phyloP scores from a whole-genome alignment of 2,888 invertebrate species.

The Byasa hedistus region DNA sequence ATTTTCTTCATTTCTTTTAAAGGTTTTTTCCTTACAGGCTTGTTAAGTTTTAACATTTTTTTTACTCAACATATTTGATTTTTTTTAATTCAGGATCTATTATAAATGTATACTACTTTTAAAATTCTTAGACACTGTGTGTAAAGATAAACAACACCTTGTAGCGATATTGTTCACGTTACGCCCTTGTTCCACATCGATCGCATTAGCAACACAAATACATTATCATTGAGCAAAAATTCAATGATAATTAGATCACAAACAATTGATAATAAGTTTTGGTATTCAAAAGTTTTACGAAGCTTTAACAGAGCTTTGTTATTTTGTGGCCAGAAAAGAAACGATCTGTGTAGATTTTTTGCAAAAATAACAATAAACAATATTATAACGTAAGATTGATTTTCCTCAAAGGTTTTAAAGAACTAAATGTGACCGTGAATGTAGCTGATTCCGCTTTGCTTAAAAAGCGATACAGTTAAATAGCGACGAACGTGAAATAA shows the following conservation, averaged over 20 bases:
- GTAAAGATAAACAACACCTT: constrained; percentile 37
- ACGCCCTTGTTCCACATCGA: constrained; percentile 55
- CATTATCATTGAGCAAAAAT: constrained; percentile 34
- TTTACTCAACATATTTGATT: neutral
- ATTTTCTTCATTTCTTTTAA: no score
- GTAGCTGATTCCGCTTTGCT: no score
- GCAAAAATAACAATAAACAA: no score
- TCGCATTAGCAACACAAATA: constrained; percentile 42
- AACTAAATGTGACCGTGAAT: no score
- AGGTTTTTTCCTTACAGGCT: no score
- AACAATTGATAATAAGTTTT: neutral
- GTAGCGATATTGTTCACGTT: constrained; percentile 33
- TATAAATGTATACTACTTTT: neutral
- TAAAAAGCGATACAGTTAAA: no score
- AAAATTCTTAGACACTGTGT: constrained; percentile 15
- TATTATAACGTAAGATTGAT: no score
- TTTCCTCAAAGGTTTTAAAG: no score
- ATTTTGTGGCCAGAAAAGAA: no score
- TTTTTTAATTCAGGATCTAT: neutral
- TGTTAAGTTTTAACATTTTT: no score
- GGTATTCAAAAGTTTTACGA: neutral
- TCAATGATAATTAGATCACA: constrained; percentile 52
- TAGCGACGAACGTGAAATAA: no score
- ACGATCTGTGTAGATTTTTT: no score
- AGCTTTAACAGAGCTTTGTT: neutral